phyloP scores from a whole-genome alignment of 30 jellyfish, hydroid and myxozoan genomes.

The Clytia hemisphaerica region DNA sequence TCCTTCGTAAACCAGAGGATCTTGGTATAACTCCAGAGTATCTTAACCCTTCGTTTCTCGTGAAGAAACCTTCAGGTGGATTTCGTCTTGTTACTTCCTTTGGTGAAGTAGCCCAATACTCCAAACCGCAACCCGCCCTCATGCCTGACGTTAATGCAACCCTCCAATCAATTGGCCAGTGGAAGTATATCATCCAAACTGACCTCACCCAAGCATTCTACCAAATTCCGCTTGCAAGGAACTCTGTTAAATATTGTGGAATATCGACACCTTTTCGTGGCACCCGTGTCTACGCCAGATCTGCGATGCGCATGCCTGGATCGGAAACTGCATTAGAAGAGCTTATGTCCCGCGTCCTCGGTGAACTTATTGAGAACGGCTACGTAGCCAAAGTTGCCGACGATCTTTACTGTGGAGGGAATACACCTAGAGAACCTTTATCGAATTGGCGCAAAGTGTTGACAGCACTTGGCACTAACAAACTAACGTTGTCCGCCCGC shows the following conservation, averaged over 20 bases:
- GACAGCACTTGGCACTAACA: background rate
- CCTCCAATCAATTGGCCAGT: slow-evolving; percentile 31
- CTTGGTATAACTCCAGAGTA: slow-evolving; percentile 18
- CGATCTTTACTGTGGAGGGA: slow-evolving; percentile 47
- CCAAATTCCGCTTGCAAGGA: slow-evolving; percentile 39
- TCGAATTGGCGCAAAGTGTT: slow-evolving; percentile 27
- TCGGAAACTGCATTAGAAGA: slow-evolving; percentile 43
- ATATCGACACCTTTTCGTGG: slow-evolving; percentile 46
- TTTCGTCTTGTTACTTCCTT: slow-evolving; percentile 44
- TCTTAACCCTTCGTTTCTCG: slow-evolving; percentile 41
- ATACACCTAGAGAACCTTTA: slow-evolving; percentile 12
- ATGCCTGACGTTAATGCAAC: slow-evolving; percentile 44
- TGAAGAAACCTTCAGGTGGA: slow-evolving; percentile 38
- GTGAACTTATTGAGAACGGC: slow-evolving; percentile 22
- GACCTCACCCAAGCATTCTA: slow-evolving; percentile 39
- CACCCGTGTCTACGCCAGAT: slow-evolving; percentile 31
- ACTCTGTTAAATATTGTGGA: slow-evolving; percentile 43
- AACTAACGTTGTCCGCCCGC: slow-evolving; percentile 29
- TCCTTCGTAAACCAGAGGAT: slow-evolving; percentile 38
- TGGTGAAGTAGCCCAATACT: slow-evolving; percentile 31
- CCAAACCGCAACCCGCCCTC: slow-evolving; percentile 46
- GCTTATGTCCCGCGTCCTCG: too few species aligned
- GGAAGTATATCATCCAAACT: slow-evolving; percentile 28
- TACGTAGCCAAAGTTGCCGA: slow-evolving; percentile 40
- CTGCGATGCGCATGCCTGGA: slow-evolving; percentile 57